Evolutionary conservation across 2,888 invertebrate genomes (phyloP).

Genomic region (Sarcophaga rosellei): DNA sequence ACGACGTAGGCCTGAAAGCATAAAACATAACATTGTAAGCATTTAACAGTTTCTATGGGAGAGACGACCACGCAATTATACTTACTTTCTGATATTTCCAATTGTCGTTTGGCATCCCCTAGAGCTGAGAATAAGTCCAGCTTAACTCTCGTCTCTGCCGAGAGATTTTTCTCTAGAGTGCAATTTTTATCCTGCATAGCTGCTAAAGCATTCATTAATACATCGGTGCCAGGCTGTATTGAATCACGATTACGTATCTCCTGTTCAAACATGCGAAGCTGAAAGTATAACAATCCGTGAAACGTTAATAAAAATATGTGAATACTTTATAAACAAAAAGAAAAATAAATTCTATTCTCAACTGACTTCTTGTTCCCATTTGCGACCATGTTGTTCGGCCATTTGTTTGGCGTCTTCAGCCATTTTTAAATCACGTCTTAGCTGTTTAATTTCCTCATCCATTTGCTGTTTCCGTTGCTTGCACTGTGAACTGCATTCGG

Average conservation of each 20-base stretch:
- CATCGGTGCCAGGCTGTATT: slow-evolving; percentile 84
- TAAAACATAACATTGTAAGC: too few species aligned
- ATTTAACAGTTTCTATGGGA: too few species aligned
- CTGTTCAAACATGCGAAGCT: slow-evolving; percentile 80
- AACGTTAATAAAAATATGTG: slow-evolving; percentile 1
- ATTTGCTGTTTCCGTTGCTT: slow-evolving; percentile 85
- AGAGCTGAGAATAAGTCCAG: slow-evolving; percentile 98
- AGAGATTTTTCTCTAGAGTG: slow-evolving; percentile 95
- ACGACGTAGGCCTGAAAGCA: slow-evolving; percentile 86
- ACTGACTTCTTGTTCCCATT: slow-evolving; percentile 80
- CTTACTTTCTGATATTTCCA: slow-evolving; percentile 93
- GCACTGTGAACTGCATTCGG: slow-evolving; percentile 87
- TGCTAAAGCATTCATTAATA: slow-evolving; percentile 89
- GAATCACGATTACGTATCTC: slow-evolving; percentile 80
- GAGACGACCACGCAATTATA: slow-evolving; percentile 61
- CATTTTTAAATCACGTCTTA: slow-evolving; percentile 85
- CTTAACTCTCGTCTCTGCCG: slow-evolving; percentile 98
- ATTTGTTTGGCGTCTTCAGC: slow-evolving; percentile 85
- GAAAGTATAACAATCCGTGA: not conserved
- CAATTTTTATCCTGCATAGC: slow-evolving; percentile 94
- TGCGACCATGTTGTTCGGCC: slow-evolving; percentile 80
- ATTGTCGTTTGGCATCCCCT: slow-evolving; percentile 95
- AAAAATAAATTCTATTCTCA: not conserved
- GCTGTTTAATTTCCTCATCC: slow-evolving; percentile 86
- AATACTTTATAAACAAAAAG: too few species aligned